Evolutionary conservation across 2,113 vertebrate genomes (phyloP), one percentile per base, ranked within the genome.

Genomic region (human (Homo sapiens)): DNA sequence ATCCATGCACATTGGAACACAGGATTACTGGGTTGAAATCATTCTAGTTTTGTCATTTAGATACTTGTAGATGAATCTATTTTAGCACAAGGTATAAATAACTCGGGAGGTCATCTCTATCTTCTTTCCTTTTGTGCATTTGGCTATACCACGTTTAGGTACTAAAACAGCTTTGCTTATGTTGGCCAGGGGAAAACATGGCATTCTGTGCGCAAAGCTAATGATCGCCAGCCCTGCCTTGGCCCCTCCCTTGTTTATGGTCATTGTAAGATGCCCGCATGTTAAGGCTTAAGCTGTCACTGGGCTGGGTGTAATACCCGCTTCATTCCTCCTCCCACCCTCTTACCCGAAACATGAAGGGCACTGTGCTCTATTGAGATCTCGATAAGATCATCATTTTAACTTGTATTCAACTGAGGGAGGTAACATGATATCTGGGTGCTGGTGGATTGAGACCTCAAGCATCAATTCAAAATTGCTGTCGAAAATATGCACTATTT

Each of bases 31-130:
- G 13, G 9, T 35, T 8, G 94, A 22, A 64, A 32, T 35, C 3
- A 4, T n/a, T 68, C 8, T 16, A 32, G 12, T 45, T 25, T 35
- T 32, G 32, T 66, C 61, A 23, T 32, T 94, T 2, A 16, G 50
- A 3, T 59, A 3, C 35, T 45, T 30, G 1, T 0, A 3, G 64
- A 3, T 9, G 20, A 10, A 22, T 35, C 50, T 70, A 0, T n/a
- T 72, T 59, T 2, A 43, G 61, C 45, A 6, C 45, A 30, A 6
- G 52, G 45, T 64, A 0, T 25, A 25, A 16, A 13, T 27, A 6
- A 5, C 16, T 52, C 0, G 17, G 79, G 59, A 30, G 38, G 61
- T 48, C 16, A 14, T 38, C 5, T 3, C 35, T 11, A 22, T 45
- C 57, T 6, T 43, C 66, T 23, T 43, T 59, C 40, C 48, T 61